A percentile compares a stretch with the other conserved stretches of the same genome.
phyloP scores from a whole-genome alignment of 2,888 invertebrate genomes.

The Scaptomyza reducta region DNA sequence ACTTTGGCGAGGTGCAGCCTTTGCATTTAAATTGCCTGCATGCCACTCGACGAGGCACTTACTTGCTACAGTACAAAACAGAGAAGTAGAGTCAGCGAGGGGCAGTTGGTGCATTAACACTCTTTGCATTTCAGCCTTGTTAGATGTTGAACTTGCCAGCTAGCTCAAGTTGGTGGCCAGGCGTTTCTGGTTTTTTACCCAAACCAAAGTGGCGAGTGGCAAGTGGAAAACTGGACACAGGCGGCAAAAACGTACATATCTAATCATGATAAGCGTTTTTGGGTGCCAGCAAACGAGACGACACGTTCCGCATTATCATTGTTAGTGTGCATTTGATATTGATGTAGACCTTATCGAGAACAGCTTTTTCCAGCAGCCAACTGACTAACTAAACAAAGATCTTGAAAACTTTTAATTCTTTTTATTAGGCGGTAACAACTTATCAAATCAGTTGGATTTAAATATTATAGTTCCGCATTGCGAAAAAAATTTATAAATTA shows the following conservation, averaged over 20 bases:
- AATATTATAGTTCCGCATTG: too few relatives aligned
- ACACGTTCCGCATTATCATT: slow-evolving; percentile 58
- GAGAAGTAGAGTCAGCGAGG: not conserved
- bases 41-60: slow-evolving; percentile 60
- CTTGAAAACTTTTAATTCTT: not conserved
- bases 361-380: slow-evolving; percentile 3
- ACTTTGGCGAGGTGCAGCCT: slow-evolving; percentile 51
- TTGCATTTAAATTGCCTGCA: slow-evolving; percentile 78
- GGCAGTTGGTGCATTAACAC: slow-evolving; percentile 59
- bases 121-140: slow-evolving; percentile 66
- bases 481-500: too few relatives aligned
- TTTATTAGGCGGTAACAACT: not conserved
- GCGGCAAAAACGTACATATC: slow-evolving; percentile 45
- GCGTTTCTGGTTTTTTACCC: slow-evolving; percentile 55
- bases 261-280: slow-evolving; percentile 64
- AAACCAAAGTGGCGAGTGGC: slow-evolving; percentile 24
- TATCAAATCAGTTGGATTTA: not conserved
- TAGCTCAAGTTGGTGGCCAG: slow-evolving; percentile 47
- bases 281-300: slow-evolving; percentile 32
- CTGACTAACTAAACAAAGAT: not conserved
- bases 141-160: slow-evolving; percentile 66
- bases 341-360: slow-evolving; percentile 40
- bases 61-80: slow-evolving; percentile 14
- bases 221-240: slow-evolving; percentile 4
- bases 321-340: slow-evolving; percentile 47